Base-by-base conservation (phyloP, 2,888 invertebrate species). In the Drosophila paranaensis region DNA sequence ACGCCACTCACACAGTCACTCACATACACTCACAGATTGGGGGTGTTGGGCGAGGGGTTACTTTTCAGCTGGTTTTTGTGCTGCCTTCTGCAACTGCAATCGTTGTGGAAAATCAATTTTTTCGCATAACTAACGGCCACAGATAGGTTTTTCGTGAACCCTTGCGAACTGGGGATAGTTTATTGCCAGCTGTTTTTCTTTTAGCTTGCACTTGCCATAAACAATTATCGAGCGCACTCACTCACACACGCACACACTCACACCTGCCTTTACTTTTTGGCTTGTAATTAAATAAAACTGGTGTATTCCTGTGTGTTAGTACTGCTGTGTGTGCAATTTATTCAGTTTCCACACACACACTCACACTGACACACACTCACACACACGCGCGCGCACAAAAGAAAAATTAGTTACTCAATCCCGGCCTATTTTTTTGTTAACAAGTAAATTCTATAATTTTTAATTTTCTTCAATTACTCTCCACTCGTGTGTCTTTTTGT, bases 71-170 rank as follows among this genome's bases (percentile, higher is more conserved):
- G 53, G 65, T 65, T 54, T 67, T 65, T 66, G 60, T 60, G 60
- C 53, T 74, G 78, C 55, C 55, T 80, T 77, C 71, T 68, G 64
- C 74, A 82, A 82, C 74, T 86, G 86, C 81, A 82, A 73, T 82
- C 80, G 88, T 81, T 77, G 86, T 86, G 86, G 81, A 86, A 86
- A 86, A 86, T 86, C 86, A 86, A 86, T 86, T 88, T 88, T 85
- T 88, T 77, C 79, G 70, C 73, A 74, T 76, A 71, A 68, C 69
- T 71, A 51, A 67, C 37, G 56, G 54, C 48, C 55, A 51, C 43
- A 55, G 53, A 40, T 68, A 68, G 60, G 40, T 57, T 64, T 66
- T 69, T 48, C 45, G 25, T 65, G 53, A 70, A 71, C 54, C 51
- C 64, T 65, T 65, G n/a, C 45, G 42, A 37, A 54, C 51, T 60